Evolutionary conservation across 2,888 invertebrate genomes (phyloP), one percentile per base, ranked within the genome.

Genomic region (Luperina testacea): DNA sequence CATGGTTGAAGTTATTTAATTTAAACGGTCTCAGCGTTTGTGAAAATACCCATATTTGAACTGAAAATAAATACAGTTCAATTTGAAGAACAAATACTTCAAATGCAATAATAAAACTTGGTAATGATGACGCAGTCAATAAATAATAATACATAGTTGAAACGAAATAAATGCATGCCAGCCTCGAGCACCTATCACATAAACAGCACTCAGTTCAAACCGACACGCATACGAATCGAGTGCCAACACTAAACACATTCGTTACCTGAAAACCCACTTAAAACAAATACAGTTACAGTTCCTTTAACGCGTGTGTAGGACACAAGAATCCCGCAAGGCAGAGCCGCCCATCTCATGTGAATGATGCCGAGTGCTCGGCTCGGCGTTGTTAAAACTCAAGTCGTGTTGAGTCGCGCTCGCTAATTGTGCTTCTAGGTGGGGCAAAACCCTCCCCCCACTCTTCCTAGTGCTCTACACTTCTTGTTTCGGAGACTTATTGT

Each of bases 321-420:
- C 91, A 92, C 90, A 90, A 91, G 91, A 91, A 91, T 93, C 89
- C 92, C 92, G 90, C 91, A 90, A 92, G 92, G 92, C 90, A 87
- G 90, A 86, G 87, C 92, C 90, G 88, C 92, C 90, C 92, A 92
- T 93, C 94, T 94, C 93, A 92, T 93, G 93, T 95, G 95, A 96
- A 96, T 94, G 96, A 95, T 92, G 95, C 94, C 92, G 94, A 96
- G 95, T 94, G 94, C 93, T 94, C 92, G 90, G 90, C 90, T 92
- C 91, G 91, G 94, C 94, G 96, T 97, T 97, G 96, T 96, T 96
- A 96, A 96, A 96, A 95, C 96, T 96, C 94, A 95, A 97, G 96
- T 92, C 94, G 96, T 93, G 96, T 96, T 92, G 96, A 96, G 96
- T 92, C 94, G 92, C 95, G 94, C 95, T 93, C 96, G 95, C 96